These are phyloP conservation scores for Myotis vivesi DNA, from an alignment of 2,797 vertebrate species.

Conservation along the genomic window DNA sequence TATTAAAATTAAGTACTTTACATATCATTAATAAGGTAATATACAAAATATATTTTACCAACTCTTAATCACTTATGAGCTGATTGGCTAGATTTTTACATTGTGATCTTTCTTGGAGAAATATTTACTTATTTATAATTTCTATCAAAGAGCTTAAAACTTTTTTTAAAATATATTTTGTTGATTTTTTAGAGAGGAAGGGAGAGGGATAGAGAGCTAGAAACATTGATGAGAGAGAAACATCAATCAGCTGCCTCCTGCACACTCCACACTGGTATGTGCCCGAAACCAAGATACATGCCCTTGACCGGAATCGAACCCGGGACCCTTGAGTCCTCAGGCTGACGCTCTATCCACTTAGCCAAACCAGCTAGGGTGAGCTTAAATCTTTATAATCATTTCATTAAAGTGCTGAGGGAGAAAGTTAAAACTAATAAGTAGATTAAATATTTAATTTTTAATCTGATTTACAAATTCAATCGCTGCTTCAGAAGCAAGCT, in stretches of 20 bases:
- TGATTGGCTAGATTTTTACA: background rate
- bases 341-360: too few species aligned
- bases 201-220: too few species aligned
- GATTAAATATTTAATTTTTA: background rate
- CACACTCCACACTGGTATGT: too few species aligned
- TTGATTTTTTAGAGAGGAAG: too few species aligned
- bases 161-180: background rate
- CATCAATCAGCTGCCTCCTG: too few species aligned
- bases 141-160: background rate
- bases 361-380: too few species aligned
- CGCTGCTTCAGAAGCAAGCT: background rate
- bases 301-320: too few species aligned
- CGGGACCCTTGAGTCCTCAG: too few species aligned
- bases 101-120: background rate
- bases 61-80: background rate
- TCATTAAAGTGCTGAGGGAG: background rate
- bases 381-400: background rate
- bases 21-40: background rate
- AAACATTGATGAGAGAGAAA: too few species aligned
- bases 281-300: too few species aligned
- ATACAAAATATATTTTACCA: background rate
- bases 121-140: background rate
- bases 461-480: background rate
- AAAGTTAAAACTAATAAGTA: background rate
- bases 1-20: conserved; percentile 52